These are phyloP conservation scores for Natator depressus DNA, from an alignment of 2,113 vertebrate genomes.

Conservation along the genomic window DNA sequence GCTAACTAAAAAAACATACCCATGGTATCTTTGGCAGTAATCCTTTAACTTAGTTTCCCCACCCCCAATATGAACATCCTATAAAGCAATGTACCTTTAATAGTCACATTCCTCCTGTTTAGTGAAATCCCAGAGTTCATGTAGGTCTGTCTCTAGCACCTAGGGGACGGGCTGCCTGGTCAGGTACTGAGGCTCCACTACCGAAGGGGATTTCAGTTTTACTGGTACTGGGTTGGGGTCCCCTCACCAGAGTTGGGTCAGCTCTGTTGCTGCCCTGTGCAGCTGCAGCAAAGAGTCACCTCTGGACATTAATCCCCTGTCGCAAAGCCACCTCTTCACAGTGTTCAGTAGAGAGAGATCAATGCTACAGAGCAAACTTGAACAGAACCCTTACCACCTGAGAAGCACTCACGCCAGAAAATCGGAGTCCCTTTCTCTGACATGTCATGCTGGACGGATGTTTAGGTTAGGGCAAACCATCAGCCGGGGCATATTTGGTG, in stretches of 20 bases:
- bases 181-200: not conserved
- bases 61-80: no score
- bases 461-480: not conserved
- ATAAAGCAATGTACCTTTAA: no score
- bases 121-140: not conserved
- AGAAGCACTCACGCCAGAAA: not conserved
- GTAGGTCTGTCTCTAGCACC: not conserved
- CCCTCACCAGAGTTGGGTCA: not conserved
- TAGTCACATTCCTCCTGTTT: not conserved
- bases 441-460: not conserved
- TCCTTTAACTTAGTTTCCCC: no score
- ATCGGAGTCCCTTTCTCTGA: not conserved
- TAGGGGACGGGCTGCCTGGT: not conserved
- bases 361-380: not conserved
- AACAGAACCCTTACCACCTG: not conserved
- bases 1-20: no score
- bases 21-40: no score
- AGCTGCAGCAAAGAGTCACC: not conserved
- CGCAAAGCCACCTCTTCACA: not conserved
- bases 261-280: not conserved
- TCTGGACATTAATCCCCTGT: not conserved
- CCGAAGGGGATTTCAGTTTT: not conserved
- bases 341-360: not conserved
- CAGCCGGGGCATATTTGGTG: no score
- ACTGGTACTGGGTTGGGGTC: not conserved